A percentile compares a stretch with the other conserved stretches of the same genome.
phyloP scores from a whole-genome alignment of 2,113 vertebrate species.

The Canis aureus region DNA sequence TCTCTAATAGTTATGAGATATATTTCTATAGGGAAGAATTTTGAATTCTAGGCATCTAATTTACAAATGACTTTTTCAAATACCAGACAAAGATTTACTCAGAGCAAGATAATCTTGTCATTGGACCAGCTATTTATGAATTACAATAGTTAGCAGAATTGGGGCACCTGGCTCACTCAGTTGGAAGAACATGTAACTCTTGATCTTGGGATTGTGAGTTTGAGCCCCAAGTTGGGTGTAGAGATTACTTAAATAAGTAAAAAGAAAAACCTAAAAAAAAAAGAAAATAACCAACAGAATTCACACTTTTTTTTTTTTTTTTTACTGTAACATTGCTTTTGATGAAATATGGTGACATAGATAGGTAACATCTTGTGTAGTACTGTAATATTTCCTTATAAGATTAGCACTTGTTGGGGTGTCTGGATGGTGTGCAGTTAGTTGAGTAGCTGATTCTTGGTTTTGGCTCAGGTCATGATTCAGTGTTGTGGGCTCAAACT shows the following conservation, averaged over 20 bases:
- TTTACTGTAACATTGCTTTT: not conserved
- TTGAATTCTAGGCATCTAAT: slow-evolving; percentile 51
- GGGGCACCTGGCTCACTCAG: not conserved
- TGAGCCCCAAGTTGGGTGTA: not conserved
- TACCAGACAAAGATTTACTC: slow-evolving; percentile 15
- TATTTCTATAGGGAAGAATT: slow-evolving; percentile 36
- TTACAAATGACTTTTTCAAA: slow-evolving; percentile 59
- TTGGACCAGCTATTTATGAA: not conserved
- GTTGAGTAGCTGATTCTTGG: not conserved
- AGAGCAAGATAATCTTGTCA: not conserved
- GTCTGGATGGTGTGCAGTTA: not conserved
- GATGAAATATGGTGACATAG: not conserved
- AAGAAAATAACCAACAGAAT: not conserved
- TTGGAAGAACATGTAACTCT: not conserved
- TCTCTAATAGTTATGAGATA: not conserved
- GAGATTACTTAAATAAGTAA: not conserved
- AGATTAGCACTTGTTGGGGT: not conserved
- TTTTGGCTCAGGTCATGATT: not conserved
- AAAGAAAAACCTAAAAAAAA: not conserved
- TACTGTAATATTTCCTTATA: not conserved
- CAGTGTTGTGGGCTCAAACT: not conserved
- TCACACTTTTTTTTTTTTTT: not conserved
- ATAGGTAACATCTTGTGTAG: slow-evolving; percentile 17
- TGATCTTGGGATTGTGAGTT: not conserved
- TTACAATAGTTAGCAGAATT: not conserved